phyloP scores from a whole-genome alignment of 2,797 vertebrate species.

The Xiphorhynchus erythropygius region DNA sequence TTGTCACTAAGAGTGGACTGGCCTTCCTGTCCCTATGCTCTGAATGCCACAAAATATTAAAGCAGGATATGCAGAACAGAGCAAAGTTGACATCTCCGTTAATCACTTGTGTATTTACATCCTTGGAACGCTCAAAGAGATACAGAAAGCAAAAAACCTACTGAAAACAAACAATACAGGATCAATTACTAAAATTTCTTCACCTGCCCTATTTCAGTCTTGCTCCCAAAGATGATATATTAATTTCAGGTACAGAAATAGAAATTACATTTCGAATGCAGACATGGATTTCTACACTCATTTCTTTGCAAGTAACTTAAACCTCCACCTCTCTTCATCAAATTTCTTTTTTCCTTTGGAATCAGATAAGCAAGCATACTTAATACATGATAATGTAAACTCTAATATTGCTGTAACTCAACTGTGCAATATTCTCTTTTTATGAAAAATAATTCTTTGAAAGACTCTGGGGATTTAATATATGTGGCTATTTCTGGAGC shows the following conservation, averaged over 20 bases:
- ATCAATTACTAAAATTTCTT: neutral
- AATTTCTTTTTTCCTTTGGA: neutral
- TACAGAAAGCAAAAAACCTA: neutral
- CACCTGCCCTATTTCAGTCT: neutral
- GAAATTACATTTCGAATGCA: neutral
- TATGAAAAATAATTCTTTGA: neutral
- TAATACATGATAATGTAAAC: neutral
- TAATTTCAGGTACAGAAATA: neutral
- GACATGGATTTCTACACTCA: neutral
- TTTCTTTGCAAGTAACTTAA: neutral
- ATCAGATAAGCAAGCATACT: neutral
- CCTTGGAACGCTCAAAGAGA: neutral
- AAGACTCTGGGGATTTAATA: neutral
- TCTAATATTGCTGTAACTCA: neutral
- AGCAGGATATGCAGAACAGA: conserved; percentile 53
- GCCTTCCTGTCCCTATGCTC: conserved; percentile 77
- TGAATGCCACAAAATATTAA: conserved; percentile 14
- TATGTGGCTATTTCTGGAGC: rapidly evolving
- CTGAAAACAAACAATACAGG: neutral
- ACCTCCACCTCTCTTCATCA: rapidly evolving
- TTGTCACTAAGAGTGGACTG: conserved; percentile 61
- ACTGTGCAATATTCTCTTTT: neutral
- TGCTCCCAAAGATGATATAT: neutral
- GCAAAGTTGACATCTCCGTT: conserved; percentile 29
- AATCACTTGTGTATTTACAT: conserved; percentile 7